Evolutionary conservation across 2,888 invertebrate species (phyloP).

Genomic region (Melinaea menophilus): DNA sequence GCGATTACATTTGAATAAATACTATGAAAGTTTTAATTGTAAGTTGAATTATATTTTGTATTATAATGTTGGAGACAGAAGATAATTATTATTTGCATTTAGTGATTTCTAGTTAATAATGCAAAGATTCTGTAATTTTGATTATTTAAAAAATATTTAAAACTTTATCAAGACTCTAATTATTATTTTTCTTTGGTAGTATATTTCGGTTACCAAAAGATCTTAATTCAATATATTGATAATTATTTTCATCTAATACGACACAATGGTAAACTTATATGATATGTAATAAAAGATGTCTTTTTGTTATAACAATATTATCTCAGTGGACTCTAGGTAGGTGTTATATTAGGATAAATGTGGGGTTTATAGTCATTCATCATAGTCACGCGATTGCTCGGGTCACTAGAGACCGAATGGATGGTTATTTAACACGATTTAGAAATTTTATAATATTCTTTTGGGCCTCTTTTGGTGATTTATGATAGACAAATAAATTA

Average conservation of each 20-base stretch:
- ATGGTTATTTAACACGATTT: slow-evolving; percentile 13
- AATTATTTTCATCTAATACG: not conserved
- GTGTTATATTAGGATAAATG: slow-evolving; percentile 16
- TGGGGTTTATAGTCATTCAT: slow-evolving; percentile 9
- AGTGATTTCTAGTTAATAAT: too few species aligned
- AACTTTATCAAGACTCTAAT: too few species aligned
- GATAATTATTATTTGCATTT: not conserved
- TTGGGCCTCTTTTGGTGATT: slow-evolving; percentile 8
- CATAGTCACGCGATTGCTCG: slow-evolving; percentile 12
- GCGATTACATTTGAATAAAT: slow-evolving; percentile 2
- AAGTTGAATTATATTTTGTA: slow-evolving; percentile 14
- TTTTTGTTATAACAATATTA: not conserved
- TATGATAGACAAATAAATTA: not conserved
- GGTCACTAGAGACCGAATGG: slow-evolving; percentile 7
- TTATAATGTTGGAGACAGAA: slow-evolving; percentile 13
- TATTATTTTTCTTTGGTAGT: too few species aligned
- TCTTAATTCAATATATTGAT: too few species aligned
- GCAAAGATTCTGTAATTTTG: too few species aligned
- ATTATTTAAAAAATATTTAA: too few species aligned
- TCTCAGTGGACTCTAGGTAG: slow-evolving; percentile 7
- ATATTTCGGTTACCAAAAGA: too few species aligned
- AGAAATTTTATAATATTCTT: slow-evolving; percentile 16
- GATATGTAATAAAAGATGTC: not conserved
- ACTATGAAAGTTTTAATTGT: slow-evolving; percentile 21
- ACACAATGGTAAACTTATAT: not conserved